phyloP scores from a whole-genome alignment of 2,113 vertebrate genomes.

The Nasalis larvatus region DNA sequence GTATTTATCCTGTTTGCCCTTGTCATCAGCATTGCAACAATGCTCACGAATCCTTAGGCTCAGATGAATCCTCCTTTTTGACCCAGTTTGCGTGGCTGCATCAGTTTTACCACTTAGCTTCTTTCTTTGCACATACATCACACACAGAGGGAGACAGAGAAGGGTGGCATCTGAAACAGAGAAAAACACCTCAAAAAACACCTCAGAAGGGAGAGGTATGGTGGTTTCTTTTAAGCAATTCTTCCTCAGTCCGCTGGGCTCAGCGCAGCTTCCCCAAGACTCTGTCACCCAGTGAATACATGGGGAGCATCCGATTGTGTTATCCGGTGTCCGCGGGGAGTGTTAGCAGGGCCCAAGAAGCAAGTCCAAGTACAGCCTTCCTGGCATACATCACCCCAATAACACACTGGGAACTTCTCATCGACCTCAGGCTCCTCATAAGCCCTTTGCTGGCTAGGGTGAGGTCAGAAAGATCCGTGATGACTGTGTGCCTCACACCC shows the following conservation, averaged over 20 bases:
- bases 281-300: fast-evolving
- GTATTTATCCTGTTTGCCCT: background rate
- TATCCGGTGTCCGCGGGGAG: fast-evolving
- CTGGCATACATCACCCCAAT: background rate
- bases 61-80: background rate
- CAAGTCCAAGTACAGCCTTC: background rate
- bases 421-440: background rate
- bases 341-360: fast-evolving
- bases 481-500: background rate
- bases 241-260: background rate
- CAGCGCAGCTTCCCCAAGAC: background rate
- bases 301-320: fast-evolving
- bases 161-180: background rate
- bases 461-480: fast-evolving
- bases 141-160: background rate
- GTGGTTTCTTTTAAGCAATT: background rate
- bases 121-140: fast-evolving
- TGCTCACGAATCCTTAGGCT: fast-evolving
- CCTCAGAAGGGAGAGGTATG: background rate
- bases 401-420: background rate
- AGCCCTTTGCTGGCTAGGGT: background rate
- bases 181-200: background rate
- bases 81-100: background rate
- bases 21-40: background rate
- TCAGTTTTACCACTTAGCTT: background rate